A percentile compares a stretch with the other conserved stretches of the same genome.
phyloP scores from a whole-genome alignment of 2,888 invertebrate genomes.

The Ectemnius cavifrons region DNA sequence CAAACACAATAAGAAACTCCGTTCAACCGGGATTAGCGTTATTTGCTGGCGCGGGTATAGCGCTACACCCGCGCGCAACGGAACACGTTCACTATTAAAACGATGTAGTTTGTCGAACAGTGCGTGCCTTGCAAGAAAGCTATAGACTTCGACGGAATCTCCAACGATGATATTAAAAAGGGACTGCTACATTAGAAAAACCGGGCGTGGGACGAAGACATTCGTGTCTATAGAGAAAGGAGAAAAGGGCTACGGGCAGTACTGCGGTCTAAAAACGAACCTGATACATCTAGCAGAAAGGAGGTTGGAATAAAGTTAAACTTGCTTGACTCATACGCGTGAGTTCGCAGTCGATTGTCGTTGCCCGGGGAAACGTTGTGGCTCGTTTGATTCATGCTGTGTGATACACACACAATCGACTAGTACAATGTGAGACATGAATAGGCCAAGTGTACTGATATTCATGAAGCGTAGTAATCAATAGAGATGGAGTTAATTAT shows the following conservation, averaged over 20 bases:
- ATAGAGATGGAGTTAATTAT: slow-evolving; percentile 49
- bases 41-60: slow-evolving; percentile 20
- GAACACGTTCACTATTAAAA: background rate
- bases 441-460: slow-evolving; percentile 53
- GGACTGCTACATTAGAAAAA: too few species aligned
- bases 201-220: too few species aligned
- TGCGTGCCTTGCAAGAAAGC: too few species aligned
- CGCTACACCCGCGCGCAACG: background rate
- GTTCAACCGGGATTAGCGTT: slow-evolving; percentile 32
- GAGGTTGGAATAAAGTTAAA: background rate
- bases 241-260: too few species aligned
- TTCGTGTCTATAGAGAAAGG: too few species aligned
- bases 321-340: slow-evolving; percentile 35
- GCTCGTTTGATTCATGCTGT: background rate
- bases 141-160: too few species aligned
- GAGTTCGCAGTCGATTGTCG: slow-evolving; percentile 38
- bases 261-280: slow-evolving; percentile 32
- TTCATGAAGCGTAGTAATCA: slow-evolving; percentile 41
- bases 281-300: slow-evolving; percentile 8
- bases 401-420: background rate
- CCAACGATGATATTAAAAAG: too few species aligned
- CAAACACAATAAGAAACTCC: slow-evolving; percentile 69
- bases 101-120: too few species aligned
- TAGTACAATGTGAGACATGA: background rate
- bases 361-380: slow-evolving; percentile 3